Percentiles rank a stretch among this genome's conserved stretches.
phyloP scores from a whole-genome alignment of 2,888 invertebrate genomes.

The Pyrrhopygopsis socrates region DNA sequence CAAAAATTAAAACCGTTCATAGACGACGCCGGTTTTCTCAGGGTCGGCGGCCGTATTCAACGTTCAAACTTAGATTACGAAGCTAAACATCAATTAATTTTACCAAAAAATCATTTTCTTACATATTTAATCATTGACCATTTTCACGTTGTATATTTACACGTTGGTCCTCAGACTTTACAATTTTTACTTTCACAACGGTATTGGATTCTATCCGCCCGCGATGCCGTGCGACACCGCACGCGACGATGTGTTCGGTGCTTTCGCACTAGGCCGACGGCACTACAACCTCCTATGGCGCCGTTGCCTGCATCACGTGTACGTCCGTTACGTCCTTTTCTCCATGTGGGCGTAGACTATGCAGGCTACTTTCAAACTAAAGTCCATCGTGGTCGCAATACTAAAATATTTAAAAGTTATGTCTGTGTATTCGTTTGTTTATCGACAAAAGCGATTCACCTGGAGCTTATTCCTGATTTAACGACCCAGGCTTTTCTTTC shows the following conservation, averaged over 20 bases:
- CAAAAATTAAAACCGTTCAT: too few relatives aligned
- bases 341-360: background rate
- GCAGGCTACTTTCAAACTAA: too few relatives aligned
- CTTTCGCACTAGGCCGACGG: background rate
- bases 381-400: too few relatives aligned
- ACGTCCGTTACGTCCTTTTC: background rate
- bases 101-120: background rate
- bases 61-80: background rate
- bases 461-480: constrained; percentile 14
- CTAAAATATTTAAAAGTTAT: background rate
- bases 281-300: background rate
- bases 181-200: background rate
- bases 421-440: constrained; percentile 19
- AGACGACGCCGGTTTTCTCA: too few relatives aligned
- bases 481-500: constrained; percentile 2
- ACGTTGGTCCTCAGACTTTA: background rate
- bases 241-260: background rate
- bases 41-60: too few relatives aligned
- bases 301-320: background rate
- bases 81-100: background rate
- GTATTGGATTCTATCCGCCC: background rate
- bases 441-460: constrained; percentile 14
- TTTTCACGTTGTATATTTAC: background rate
- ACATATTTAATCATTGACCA: constrained; percentile 5
- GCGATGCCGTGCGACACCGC: background rate